Evolutionary conservation across 2,888 invertebrate genomes (phyloP), one percentile per base, ranked within the genome.

Genomic region (Anoplius nigerrimus): DNA sequence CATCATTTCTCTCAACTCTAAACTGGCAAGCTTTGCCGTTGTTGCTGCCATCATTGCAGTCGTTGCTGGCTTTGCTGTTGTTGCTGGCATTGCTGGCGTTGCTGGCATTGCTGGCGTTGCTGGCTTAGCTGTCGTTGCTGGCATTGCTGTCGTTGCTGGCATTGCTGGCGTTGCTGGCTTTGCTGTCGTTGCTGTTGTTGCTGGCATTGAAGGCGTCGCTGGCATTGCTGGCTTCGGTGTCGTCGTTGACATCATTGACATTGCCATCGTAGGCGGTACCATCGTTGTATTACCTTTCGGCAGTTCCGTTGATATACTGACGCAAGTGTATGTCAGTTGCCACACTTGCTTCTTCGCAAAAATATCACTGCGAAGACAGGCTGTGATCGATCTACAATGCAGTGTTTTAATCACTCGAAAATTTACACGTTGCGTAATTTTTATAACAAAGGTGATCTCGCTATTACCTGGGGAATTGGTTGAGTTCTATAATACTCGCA

Each of bases 311-410:
- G 82, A 79, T 42, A 86, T 64, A 43, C 75, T 82, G 3, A 82
- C 62, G 24, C 87, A 87, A 20, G 75, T 78, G 20, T 86, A 87
- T 71, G 76, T 82, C 15, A 87, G 78, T 27, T 82, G 76, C 87
- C 87, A 87, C 3, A 79, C 64, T 45, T 81, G 76, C 46, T 76
- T 76, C 63, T 84, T 86, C 0, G 83, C 67, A 13, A 60, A 65
- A 2, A 87, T 79, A 16, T 83, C 82, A 22, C 85, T 54, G 21
- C 82, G 80, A 6, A 82, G 80, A 4, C 87, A 87, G 6, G 73
- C 80, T 0, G 82, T 85, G 6, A 87, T 75, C 2, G 86, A 86
- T 56, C 85, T 83, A 2, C 15, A 48, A 13, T 46, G n/a, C n/a
- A 57, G 48, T 22, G 27, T 27, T 27, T 15, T 18, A 13, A 45